Evolutionary conservation across 2,113 vertebrate species (phyloP).

Genomic region (Aspidoscelis tigris): DNA sequence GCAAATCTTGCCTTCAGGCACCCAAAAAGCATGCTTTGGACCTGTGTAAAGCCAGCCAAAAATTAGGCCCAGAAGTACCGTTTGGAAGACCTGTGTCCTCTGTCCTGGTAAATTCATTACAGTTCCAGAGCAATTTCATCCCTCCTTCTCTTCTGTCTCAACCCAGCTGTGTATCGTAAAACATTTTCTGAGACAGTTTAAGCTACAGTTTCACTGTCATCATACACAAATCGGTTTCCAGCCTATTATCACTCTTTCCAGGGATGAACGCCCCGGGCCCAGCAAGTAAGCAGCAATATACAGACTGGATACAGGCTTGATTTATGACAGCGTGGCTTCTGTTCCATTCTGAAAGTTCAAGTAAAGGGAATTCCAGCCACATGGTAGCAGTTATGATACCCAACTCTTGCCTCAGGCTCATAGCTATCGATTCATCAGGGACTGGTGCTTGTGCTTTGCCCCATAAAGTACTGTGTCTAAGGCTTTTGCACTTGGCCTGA

Average conservation of each 20-base stretch:
- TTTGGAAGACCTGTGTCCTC: not conserved
- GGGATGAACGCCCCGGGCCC: not conserved
- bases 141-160: not conserved
- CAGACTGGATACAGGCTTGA: not conserved
- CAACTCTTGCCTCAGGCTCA: not conserved
- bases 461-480: not conserved
- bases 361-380: not conserved
- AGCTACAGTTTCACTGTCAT: too few species aligned
- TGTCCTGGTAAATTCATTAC: not conserved
- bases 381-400: too few species aligned
- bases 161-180: not conserved
- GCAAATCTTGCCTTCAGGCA: too few species aligned
- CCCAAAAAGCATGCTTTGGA: too few species aligned
- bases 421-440: not conserved
- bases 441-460: not conserved
- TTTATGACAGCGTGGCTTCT: not conserved
- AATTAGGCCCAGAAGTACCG: not conserved
- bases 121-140: not conserved
- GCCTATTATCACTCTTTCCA: not conserved
- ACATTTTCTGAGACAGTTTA: not conserved
- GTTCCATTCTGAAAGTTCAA: not conserved
- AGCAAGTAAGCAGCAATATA: too few species aligned
- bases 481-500: not conserved
- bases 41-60: not conserved
- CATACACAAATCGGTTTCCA: not conserved